Conservation (phyloP, 2,888 invertebrate species). For the Philhelius pedissequus region DNA sequence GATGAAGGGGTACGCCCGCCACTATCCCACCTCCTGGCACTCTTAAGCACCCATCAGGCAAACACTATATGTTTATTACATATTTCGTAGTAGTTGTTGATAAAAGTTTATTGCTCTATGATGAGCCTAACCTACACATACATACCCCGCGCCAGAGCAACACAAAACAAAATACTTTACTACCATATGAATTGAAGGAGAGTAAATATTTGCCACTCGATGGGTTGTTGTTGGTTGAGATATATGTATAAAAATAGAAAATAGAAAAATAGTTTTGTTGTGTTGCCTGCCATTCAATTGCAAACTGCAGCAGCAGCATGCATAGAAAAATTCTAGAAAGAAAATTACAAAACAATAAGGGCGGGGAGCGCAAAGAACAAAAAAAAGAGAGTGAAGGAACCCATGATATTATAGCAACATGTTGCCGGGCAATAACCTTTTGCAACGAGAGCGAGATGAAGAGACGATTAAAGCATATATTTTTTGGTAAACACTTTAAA, state of each 20-base stretch:
- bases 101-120: constrained; percentile 64
- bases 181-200: constrained; percentile 50
- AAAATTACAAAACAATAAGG: neutral
- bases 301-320: neutral
- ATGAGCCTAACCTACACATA: neutral
- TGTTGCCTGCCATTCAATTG: neutral
- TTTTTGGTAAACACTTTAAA: constrained; percentile 41
- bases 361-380: too few relatives aligned
- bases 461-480: constrained; percentile 28
- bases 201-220: constrained; percentile 68
- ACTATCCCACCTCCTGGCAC: constrained; percentile 18
- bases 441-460: neutral
- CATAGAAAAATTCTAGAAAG: constrained; percentile 8
- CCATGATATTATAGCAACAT: constrained; percentile 55
- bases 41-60: neutral
- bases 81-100: constrained; percentile 28
- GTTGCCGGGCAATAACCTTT: constrained; percentile 64
- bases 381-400: neutral
- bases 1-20: constrained; percentile 3
- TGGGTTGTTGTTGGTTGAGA: constrained; percentile 52
- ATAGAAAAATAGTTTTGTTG: constrained; percentile 50
- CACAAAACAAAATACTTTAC: constrained; percentile 43
- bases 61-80: constrained; percentile 45
- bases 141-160: neutral
- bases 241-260: too few relatives aligned